Base-by-base conservation (phyloP, 2,888 invertebrate species). In the Syritta pipiens region DNA sequence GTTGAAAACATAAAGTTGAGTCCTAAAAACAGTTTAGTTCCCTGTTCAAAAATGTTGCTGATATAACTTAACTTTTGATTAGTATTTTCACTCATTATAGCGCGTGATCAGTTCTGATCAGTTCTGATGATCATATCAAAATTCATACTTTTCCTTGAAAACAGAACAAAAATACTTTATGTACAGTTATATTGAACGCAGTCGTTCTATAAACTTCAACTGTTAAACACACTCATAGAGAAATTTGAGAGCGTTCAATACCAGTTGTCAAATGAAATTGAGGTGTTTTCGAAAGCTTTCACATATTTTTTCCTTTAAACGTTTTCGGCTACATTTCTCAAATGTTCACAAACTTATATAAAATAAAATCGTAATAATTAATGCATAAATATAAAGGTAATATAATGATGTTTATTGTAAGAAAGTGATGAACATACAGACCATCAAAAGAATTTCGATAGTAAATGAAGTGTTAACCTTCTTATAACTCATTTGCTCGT, bases 391-490 rank as follows among this genome's bases (percentile, higher is more conserved):
- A 49, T 10, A 42, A 48, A 72, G 77, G 72, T 77, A 77, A 77
- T 59, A 24, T 3, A 48, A 14, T 10, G 49, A 20, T 9, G 17
- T 20, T 59, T 37, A 12, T 19, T 42, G 44, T 32, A 7, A 22
- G 20, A 28, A 26, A 48, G 57, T 46, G 19, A 55, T 32, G 10
- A 51, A 51, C 32, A 20, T 57, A 10, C 12, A 35, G 30, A 1
- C 6, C 22, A 51, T 17, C 7, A 4, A 22, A 35, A 14, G 1
- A 2, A 12, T 3, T 17, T 1, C 30, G 26, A n/a, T 22, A n/a
- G n/a, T 49, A 57, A 20, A 57, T 76, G 69, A 63, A 62, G 69
- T 69, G 57, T 65, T 72, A 65, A 60, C 51, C 53, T 48, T 55
- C 65, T 59, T 48, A 48, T 37, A 49, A 14, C 14, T 55, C 26